Percentiles rank a stretch among this genome's conserved stretches.
Evolutionary conservation across 2,113 vertebrate genomes (phyloP).

Genomic region (Coracopsis vasa): DNA sequence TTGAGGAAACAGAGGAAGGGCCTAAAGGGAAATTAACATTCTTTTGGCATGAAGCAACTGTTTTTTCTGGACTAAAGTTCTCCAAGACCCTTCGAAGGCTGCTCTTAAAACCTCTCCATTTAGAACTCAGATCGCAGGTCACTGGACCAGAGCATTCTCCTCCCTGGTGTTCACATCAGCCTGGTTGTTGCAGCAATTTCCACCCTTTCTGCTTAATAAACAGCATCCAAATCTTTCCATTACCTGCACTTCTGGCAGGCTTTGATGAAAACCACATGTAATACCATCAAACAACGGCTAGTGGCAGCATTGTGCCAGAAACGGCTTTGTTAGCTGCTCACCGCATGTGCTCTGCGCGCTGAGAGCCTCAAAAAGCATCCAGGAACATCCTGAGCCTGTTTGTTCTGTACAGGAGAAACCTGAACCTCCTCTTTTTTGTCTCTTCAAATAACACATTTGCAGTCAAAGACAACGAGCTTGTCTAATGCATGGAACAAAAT

Average conservation of each 20-base stretch:
- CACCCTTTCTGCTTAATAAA: background rate
- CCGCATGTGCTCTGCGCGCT: background rate
- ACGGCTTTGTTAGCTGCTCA: background rate
- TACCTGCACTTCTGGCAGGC: fast-evolving
- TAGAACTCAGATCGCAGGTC: background rate
- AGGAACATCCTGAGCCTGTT: background rate
- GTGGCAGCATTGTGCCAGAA: conserved; percentile 85
- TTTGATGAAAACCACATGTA: background rate
- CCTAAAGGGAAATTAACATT: conserved; percentile 32
- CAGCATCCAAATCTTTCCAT: background rate
- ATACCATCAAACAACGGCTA: conserved; percentile 64
- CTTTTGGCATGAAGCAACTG: conserved; percentile 5
- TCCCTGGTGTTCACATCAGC: background rate
- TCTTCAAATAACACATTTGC: background rate
- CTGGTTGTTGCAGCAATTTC: background rate
- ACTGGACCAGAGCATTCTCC: background rate
- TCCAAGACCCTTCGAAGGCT: background rate
- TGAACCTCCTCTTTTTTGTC: background rate
- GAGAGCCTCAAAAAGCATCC: background rate
- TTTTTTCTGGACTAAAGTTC: background rate
- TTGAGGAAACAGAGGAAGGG: background rate
- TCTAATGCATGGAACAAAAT: background rate
- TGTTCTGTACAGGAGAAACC: background rate
- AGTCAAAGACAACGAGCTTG: background rate
- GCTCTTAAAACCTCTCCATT: background rate